Conservation (phyloP, 2,888 invertebrate genomes). For the Drosophila gaucha region DNA sequence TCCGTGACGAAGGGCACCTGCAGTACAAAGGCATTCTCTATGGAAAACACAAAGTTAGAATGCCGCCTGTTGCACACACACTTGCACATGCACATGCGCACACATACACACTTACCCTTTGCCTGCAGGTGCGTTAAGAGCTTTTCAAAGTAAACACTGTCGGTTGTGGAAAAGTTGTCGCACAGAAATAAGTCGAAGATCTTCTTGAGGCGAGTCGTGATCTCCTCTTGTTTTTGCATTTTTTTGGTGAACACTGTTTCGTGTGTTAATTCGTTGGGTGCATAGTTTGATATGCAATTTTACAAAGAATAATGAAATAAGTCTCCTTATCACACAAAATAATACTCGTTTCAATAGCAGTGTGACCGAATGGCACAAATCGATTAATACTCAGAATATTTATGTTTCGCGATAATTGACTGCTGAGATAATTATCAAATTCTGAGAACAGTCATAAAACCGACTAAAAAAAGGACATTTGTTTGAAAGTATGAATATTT, state of each 20-base stretch:
- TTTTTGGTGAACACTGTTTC: constrained; percentile 17
- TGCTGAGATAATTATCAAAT: neutral
- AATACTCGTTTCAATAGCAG: constrained; percentile 44
- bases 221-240: constrained; percentile 73
- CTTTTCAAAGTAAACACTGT: constrained; percentile 88
- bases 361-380: constrained; percentile 26
- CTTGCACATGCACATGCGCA: neutral
- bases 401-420: neutral
- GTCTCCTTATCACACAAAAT: constrained; percentile 59
- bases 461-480: neutral
- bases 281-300: constrained; percentile 59
- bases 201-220: constrained; percentile 66
- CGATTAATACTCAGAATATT: neutral
- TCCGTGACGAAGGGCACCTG: constrained; percentile 83
- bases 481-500: neutral
- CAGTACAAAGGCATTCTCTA: constrained; percentile 82
- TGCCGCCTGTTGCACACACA: constrained; percentile 46
- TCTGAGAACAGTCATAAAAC: neutral
- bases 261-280: constrained; percentile 1
- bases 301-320: constrained; percentile 56
- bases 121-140: constrained; percentile 87
- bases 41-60: constrained; percentile 20
- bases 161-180: constrained; percentile 76
- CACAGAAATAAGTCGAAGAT: constrained; percentile 80
- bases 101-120: constrained; percentile 83